These are phyloP conservation scores for Pachyramphus minor DNA, from an alignment of 2,113 vertebrate genomes.

Conservation along the genomic window DNA sequence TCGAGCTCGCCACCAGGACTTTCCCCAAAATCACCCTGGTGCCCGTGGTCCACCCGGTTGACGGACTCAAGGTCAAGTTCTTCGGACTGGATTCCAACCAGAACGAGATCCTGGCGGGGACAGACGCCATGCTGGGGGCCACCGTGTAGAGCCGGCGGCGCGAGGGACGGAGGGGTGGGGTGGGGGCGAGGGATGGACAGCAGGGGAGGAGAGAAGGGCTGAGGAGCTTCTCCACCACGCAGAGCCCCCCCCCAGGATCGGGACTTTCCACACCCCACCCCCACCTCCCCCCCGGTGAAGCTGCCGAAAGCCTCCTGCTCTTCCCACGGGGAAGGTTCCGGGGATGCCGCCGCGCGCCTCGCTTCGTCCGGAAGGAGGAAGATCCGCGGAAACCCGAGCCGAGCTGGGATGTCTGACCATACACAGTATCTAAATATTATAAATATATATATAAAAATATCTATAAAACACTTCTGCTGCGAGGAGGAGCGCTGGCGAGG, in stretches of 20 bases:
- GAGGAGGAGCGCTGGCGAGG: background rate
- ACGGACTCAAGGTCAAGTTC: slow-evolving; percentile 93
- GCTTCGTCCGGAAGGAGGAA: background rate
- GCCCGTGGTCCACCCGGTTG: slow-evolving; percentile 91
- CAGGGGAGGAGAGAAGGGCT: background rate
- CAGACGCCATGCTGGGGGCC: slow-evolving; percentile 89
- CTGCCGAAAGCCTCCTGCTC: background rate
- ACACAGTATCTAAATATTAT: slow-evolving; percentile 59
- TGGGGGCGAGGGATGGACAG: background rate
- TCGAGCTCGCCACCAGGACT: slow-evolving; percentile 91
- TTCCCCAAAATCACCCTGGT: slow-evolving; percentile 90
- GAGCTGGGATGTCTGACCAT: slow-evolving; percentile 26
- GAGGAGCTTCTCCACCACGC: background rate
- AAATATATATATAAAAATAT: slow-evolving; percentile 59
- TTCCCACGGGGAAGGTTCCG: background rate
- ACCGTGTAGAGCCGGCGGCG: slow-evolving; percentile 74
- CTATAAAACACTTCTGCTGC: slow-evolving; percentile 51
- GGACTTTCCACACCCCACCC: too few species aligned
- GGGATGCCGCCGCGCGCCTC: background rate
- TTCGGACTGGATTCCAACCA: slow-evolving; percentile 98
- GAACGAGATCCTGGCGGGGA: slow-evolving; percentile 95
- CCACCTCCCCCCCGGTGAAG: background rate
- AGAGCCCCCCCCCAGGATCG: background rate
- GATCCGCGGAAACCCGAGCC: background rate
- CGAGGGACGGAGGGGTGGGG: background rate